Evolutionary conservation across 92 coral and sea anemone genomes (phyloP), one percentile per base, ranked within the genome.

Genomic region (Chrysogorgia sp.): DNA sequence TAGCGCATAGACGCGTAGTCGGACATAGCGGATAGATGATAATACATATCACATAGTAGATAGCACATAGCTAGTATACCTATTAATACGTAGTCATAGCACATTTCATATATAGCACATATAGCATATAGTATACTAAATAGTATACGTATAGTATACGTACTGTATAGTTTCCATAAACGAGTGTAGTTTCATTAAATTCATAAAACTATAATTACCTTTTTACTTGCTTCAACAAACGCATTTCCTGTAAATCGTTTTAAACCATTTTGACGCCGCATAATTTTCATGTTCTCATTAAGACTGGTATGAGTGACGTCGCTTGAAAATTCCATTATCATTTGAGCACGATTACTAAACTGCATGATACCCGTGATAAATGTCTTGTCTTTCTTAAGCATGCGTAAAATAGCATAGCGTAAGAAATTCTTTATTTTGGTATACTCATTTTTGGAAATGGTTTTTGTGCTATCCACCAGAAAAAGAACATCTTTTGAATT

Each of bases 231-330:
- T 56, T 72, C 65, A 7, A 32, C 65, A 21, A 72, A 33, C 43
- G 65, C 79, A 17, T 72, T 50, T 56, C 79, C 79, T 26, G 79
- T 72, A 15, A 31, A n/a, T 72, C 79, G 31, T 40, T 72, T 55
- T 5, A 12, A 32, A 1, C 52, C 65, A 10, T 22, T 34, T 56
- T 52, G 49, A 2, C 31, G 63, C 10, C 12, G 0, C 52, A 72
- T 72, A 5, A 17, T 72, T 6, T 20, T 34, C 33, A 72, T 2
- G 19, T 2, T 45, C 23, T 56, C n/a, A 14, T 71, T 57, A 32
- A 71, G 34, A 10, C 32, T 20, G 15, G 7, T 45, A 17, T 30
- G 10, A 14, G 14, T 26, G 1, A 32, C 25, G 32, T n/a, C 58
- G 3, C 43, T 72, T 21, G 79, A 32, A 17, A 72, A 3, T 28